A percentile compares a stretch with the other conserved stretches of the same genome.
These are phyloP conservation scores for Tipula unca DNA, from an alignment of 2,888 invertebrate species.

Conservation along the genomic window DNA sequence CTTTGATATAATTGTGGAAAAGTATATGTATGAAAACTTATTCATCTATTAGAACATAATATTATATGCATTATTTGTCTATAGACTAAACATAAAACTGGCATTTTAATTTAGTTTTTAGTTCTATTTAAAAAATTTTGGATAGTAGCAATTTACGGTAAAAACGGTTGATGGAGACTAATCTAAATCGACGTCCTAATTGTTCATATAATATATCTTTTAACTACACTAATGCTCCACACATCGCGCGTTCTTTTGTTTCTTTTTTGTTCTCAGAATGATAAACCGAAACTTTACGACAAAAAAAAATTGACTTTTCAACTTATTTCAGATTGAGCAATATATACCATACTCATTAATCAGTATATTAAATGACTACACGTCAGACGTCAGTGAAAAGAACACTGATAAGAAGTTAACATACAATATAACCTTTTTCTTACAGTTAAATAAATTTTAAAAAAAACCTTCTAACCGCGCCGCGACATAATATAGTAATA, in stretches of 20 bases:
- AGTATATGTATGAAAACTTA: neutral
- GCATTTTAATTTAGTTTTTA: neutral
- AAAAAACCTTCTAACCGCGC: neutral
- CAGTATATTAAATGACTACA: neutral
- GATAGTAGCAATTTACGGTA: too few species aligned
- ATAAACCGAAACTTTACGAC: neutral
- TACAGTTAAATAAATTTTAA: neutral
- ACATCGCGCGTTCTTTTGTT: neutral
- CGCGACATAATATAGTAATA: neutral
- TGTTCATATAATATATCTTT: neutral
- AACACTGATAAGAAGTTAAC: neutral
- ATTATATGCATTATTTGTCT: neutral
- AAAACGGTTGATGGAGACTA: neutral
- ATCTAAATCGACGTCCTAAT: neutral
- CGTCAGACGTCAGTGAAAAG: neutral
- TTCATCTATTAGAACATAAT: neutral
- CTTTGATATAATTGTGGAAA: neutral
- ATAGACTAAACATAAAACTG: neutral
- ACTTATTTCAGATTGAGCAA: neutral
- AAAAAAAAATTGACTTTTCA: neutral
- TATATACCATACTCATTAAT: neutral
- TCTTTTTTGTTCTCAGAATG: neutral
- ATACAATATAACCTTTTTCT: neutral
- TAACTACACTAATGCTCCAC: neutral
- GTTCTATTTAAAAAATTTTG: too few species aligned